phyloP scores from a whole-genome alignment of 2,888 invertebrate genomes.

The Apodemia mormo region DNA sequence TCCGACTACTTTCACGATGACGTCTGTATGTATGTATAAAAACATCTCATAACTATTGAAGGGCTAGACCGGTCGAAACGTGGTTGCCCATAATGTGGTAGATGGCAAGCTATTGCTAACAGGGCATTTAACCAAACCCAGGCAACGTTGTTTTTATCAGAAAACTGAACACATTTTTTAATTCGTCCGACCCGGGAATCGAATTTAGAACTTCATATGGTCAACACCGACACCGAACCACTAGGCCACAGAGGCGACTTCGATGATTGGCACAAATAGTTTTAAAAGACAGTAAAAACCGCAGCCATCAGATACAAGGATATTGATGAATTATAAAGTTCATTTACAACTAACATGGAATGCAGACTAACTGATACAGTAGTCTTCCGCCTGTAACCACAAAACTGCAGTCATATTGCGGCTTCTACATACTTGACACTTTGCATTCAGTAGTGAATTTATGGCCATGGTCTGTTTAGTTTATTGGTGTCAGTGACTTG shows the following conservation, averaged over 20 bases:
- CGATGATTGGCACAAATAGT: too few relatives aligned
- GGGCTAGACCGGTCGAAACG: too few relatives aligned
- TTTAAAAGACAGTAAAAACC: background rate
- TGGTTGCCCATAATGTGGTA: background rate
- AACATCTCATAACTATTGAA: too few relatives aligned
- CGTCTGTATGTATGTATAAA: too few relatives aligned
- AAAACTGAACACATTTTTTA: too few relatives aligned
- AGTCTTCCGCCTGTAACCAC: background rate
- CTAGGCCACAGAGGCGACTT: too few relatives aligned
- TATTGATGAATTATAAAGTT: background rate
- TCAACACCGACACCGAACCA: too few relatives aligned
- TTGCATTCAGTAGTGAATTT: background rate
- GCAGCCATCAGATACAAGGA: background rate
- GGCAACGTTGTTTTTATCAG: too few relatives aligned
- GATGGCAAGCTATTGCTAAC: background rate
- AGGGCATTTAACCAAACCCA: too few relatives aligned
- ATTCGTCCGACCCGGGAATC: too few relatives aligned
- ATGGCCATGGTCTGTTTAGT: background rate
- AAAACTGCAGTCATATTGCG: constrained; percentile 9
- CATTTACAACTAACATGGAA: background rate
- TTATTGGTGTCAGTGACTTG: background rate
- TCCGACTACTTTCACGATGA: too few relatives aligned
- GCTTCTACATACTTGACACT: background rate
- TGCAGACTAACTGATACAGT: background rate
- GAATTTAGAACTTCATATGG: too few relatives aligned